Base-by-base conservation (phyloP, 2,797 vertebrate species). In the Chelmon rostratus region DNA sequence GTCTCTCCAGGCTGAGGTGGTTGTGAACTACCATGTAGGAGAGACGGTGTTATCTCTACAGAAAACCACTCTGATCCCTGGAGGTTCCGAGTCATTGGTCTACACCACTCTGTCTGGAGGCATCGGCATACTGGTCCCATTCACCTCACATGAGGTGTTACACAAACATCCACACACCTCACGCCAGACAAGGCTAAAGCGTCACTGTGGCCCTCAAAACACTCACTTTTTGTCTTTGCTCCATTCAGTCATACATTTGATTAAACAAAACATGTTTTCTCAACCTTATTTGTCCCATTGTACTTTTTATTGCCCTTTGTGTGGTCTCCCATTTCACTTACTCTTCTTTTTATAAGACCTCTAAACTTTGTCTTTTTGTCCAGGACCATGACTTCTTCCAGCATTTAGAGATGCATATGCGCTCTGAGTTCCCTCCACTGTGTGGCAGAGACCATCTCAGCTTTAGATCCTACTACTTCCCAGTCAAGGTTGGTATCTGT, bases 381-480 rank as follows among this genome's bases (percentile, higher is more conserved):
- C 86, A 99, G 98, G 98, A 99, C 82, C 98, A 99, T 0, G 98
- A 99, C 91, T 99, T 99, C 91, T 99, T 99, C 93, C 98, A 99
- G 86, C 98, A 99, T 1, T 95, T 99, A 63, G 98, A 99, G 94
- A 99, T 99, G 98, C 98, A 99, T 58, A 96, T 99, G 84, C 94
- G 98, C 18, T 99, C 98, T 0, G 98, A 99, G 91, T 99, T 99
- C 78, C 98, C 98, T 4, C 98, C 98, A 19, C 94, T 99, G 56
- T 99, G 98, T 63, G 98, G 98, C 5, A 92, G 98, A 78, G 98
- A 99, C 91, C 98, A 99, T 67, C 98, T 99, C 88, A 99, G 98
- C 89, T 99, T 99, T 84, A 98, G 98, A 74, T 99, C 98, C 19
- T 99, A 99, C 85, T 99, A 99, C 88, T 99, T 99, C 93, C 98